A percentile compares a stretch with the other conserved stretches of the same genome.
phyloP scores from a whole-genome alignment of 2,888 invertebrate species.

The Spodoptera picta region DNA sequence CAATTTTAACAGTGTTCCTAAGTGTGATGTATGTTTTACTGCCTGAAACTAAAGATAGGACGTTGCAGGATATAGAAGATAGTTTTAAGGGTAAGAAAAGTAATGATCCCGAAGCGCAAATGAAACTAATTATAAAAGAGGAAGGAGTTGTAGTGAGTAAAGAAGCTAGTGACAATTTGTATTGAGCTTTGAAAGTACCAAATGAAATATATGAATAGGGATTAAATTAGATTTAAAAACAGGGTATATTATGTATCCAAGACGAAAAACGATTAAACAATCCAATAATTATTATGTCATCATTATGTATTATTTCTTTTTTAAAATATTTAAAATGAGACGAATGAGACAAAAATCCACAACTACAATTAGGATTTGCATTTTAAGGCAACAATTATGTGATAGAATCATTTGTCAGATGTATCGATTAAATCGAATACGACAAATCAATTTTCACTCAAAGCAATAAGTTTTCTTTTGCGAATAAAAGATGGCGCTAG shows the following conservation, averaged over 20 bases:
- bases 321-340: no score
- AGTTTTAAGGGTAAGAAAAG: slow-evolving; percentile 79
- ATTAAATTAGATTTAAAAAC: slow-evolving; percentile 4
- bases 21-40: slow-evolving; percentile 75
- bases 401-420: no score
- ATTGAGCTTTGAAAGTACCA: slow-evolving; percentile 25
- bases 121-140: slow-evolving; percentile 73
- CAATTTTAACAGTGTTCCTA: slow-evolving; percentile 74
- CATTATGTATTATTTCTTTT: no score
- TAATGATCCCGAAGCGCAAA: slow-evolving; percentile 76
- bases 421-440: no score
- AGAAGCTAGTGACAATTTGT: slow-evolving; percentile 13
- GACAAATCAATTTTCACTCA: no score
- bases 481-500: background rate
- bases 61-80: slow-evolving; percentile 83
- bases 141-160: slow-evolving; percentile 45
- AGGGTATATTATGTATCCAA: slow-evolving; percentile 12
- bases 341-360: no score
- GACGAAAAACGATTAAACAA: background rate
- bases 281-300: background rate
- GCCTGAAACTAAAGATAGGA: slow-evolving; percentile 84
- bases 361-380: no score
- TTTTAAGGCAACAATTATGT: no score
- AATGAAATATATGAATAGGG: slow-evolving; percentile 14
- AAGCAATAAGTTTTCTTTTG: no score